Evolutionary conservation across 2,113 vertebrate genomes (phyloP).

Genomic region (Agelaius phoeniceus): DNA sequence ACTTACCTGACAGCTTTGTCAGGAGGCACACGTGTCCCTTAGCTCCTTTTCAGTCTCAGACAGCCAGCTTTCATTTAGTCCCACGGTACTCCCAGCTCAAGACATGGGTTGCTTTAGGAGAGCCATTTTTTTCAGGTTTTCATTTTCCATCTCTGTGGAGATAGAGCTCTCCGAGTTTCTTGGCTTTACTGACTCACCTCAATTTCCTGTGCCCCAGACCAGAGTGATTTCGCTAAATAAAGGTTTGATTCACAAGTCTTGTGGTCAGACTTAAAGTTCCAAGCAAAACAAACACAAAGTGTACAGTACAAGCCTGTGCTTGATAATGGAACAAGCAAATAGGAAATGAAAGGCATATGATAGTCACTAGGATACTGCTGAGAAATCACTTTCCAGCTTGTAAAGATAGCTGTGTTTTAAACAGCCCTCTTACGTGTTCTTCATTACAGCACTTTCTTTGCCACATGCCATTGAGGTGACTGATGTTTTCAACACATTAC

Average conservation of each 20-base stretch:
- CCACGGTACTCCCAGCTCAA: rapidly evolving
- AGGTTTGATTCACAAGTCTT: neutral
- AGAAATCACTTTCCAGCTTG: neutral
- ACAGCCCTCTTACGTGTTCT: neutral
- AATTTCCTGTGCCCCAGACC: neutral
- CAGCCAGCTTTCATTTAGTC: neutral
- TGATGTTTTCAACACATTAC: neutral
- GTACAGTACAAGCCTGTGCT: neutral
- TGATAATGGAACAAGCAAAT: neutral
- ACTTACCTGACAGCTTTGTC: neutral
- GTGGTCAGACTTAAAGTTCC: neutral
- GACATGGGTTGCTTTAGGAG: neutral
- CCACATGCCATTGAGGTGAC: neutral
- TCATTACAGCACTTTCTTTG: neutral
- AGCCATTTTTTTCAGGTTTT: neutral
- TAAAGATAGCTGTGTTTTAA: neutral
- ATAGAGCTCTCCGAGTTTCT: neutral
- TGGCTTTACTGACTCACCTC: neutral
- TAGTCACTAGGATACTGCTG: neutral
- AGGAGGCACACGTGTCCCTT: neutral
- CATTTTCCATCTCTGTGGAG: neutral
- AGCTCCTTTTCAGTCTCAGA: neutral
- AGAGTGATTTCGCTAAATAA: neutral
- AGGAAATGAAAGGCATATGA: neutral
- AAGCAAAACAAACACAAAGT: neutral